A percentile compares a stretch with the other conserved stretches of the same genome.
phyloP scores from a whole-genome alignment of 2,797 vertebrate species.

The Bovichtus diacanthus region DNA sequence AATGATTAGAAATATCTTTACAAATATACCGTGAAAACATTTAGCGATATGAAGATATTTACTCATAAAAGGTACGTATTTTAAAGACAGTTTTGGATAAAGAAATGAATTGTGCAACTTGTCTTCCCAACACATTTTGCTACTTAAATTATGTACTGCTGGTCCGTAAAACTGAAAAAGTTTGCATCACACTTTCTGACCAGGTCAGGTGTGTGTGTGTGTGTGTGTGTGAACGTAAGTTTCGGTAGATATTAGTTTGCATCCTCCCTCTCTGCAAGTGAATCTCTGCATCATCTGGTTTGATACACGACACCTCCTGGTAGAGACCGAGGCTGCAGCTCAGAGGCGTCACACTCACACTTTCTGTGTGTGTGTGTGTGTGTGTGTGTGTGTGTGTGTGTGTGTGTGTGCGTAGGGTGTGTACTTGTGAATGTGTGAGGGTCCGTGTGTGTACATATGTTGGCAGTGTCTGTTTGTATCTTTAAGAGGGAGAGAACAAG shows the following conservation, averaged over 20 bases:
- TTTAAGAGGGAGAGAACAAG: conserved; percentile 43
- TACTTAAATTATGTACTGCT: not conserved
- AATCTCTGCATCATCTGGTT: conserved; percentile 42
- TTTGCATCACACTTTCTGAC: not conserved
- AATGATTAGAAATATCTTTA: conserved; percentile 11
- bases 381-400: conserved; percentile 34
- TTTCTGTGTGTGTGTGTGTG: no score
- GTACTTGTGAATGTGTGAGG: not conserved
- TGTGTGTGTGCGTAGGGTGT: conserved; percentile 1
- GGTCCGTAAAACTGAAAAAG: not conserved
- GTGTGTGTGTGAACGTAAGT: conserved; percentile 1
- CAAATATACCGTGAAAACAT: not conserved
- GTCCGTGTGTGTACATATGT: conserved; percentile 22
- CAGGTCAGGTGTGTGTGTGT: conserved; percentile 14
- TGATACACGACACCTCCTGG: conserved; percentile 76
- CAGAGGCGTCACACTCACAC: conserved; percentile 20
- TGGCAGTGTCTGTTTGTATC: conserved; percentile 49
- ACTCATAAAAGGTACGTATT: not conserved
- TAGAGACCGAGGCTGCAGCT: conserved; percentile 68
- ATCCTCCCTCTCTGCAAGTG: conserved; percentile 20
- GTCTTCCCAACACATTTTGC: not conserved
- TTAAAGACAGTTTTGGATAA: not conserved
- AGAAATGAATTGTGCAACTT: not conserved
- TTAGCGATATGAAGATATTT: not conserved
- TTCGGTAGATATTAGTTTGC: conserved; percentile 1